phyloP scores from a whole-genome alignment of 2,888 invertebrate species.

The Furcula furcula region DNA sequence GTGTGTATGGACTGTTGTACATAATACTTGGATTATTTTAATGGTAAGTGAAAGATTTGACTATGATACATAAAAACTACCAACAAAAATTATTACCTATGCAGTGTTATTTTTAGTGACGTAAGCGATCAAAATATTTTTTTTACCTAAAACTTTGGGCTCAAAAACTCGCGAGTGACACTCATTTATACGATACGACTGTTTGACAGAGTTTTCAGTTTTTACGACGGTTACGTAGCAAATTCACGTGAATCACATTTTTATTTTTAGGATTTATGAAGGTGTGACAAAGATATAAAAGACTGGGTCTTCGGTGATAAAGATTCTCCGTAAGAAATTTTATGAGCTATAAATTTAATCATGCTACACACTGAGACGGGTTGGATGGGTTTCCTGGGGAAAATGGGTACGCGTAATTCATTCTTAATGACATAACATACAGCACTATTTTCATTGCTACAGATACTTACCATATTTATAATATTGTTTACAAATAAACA shows the following conservation, averaged over 20 bases:
- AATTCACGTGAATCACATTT: slow-evolving; percentile 6
- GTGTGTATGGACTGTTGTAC: slow-evolving; percentile 48
- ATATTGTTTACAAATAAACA: no score
- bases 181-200: not conserved
- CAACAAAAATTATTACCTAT: no score
- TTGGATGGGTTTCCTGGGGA: not conserved
- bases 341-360: slow-evolving; percentile 32
- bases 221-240: slow-evolving; percentile 1
- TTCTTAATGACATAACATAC: no score
- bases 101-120: no score
- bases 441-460: no score
- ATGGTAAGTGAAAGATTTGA: slow-evolving; percentile 49
- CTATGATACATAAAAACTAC: not conserved
- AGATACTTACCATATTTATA: no score
- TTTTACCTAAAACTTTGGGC: no score
- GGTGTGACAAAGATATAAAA: slow-evolving; percentile 23
- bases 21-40: slow-evolving; percentile 47
- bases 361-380: slow-evolving; percentile 11
- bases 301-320: slow-evolving; percentile 21
- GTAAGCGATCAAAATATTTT: no score
- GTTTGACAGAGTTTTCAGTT: slow-evolving; percentile 2
- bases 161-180: no score
- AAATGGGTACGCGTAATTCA: not conserved
- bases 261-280: slow-evolving; percentile 17
- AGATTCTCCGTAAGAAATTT: slow-evolving; percentile 28